Conservation (phyloP, 1,140 invertebrate genomes). For the Camponotus vicinus region DNA sequence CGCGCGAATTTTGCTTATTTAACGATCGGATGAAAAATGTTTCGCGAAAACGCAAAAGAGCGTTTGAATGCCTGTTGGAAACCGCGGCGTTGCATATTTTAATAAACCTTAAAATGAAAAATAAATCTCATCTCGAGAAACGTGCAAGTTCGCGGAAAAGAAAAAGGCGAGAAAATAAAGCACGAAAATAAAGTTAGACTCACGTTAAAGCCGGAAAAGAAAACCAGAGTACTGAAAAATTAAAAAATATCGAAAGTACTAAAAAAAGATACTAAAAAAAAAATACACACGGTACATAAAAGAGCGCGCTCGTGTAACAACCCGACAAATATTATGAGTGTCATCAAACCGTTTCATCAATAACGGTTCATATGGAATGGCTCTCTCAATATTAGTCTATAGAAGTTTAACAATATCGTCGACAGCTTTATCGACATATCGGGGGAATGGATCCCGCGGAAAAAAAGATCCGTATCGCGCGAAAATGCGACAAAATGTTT, state of each 20-base stretch:
- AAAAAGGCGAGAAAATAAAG: not conserved
- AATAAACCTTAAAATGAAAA: constrained; percentile 18
- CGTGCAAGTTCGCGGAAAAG: not conserved
- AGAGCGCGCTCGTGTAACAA: not conserved
- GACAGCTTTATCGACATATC: not conserved
- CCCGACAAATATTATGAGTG: constrained; percentile 38
- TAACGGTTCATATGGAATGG: constrained; percentile 8
- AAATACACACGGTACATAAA: not conserved
- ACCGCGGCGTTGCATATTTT: not conserved
- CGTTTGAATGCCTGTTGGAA: not conserved
- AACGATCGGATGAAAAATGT: constrained; percentile 25
- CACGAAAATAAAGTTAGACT: not conserved
- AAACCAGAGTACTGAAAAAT: not conserved
- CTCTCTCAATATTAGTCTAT: not conserved
- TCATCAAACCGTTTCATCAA: constrained; percentile 20
- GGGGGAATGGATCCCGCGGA: not conserved
- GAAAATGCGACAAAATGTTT: not conserved
- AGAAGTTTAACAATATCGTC: constrained; percentile 22
- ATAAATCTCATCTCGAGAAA: not conserved
- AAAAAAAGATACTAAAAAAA: too few species aligned
- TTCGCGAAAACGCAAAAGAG: not conserved
- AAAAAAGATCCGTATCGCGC: constrained; percentile 2
- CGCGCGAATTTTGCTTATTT: constrained; percentile 8
- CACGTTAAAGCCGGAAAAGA: not conserved
- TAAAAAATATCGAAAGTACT: not conserved